Conservation (phyloP, 1,140 invertebrate genomes). For the Eciton burchellii region DNA sequence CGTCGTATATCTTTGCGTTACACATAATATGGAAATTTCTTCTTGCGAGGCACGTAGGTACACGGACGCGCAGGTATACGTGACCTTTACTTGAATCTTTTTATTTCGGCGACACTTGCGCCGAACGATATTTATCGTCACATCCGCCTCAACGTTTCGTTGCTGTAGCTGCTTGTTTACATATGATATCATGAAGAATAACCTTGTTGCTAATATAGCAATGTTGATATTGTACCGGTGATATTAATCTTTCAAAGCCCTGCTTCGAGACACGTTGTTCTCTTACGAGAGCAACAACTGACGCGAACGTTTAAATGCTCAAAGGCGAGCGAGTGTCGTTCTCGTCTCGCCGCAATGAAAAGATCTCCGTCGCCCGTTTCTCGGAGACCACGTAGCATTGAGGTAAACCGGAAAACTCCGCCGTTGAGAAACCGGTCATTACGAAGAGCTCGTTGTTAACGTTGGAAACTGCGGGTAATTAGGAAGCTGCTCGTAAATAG, state of each 20-base stretch:
- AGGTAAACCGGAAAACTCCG: slow-evolving; percentile 64
- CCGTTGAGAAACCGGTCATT: slow-evolving; percentile 68
- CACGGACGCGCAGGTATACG: slow-evolving; percentile 36
- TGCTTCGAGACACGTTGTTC: neutral
- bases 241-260: neutral
- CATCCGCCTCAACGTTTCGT: slow-evolving; percentile 10
- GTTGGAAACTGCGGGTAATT: slow-evolving; percentile 82
- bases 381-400: slow-evolving; percentile 17
- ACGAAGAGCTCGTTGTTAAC: slow-evolving; percentile 75
- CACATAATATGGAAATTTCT: slow-evolving; percentile 57
- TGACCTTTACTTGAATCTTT: slow-evolving; percentile 41
- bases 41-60: slow-evolving; percentile 39
- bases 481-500: slow-evolving; percentile 80
- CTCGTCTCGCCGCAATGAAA: neutral
- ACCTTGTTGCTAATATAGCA: neutral
- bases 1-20: slow-evolving; percentile 54
- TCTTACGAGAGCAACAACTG: neutral
- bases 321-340: slow-evolving; percentile 6
- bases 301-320: slow-evolving; percentile 1
- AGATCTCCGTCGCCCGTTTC: slow-evolving; percentile 11
- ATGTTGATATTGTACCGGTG: neutral
- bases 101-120: slow-evolving; percentile 35
- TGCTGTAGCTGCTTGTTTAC: neutral
- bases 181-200: neutral
- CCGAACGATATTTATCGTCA: slow-evolving; percentile 18